Evolutionary conservation across 2,888 invertebrate species (phyloP), one percentile per base, ranked within the genome.

Genomic region (Melanotus villosus): DNA sequence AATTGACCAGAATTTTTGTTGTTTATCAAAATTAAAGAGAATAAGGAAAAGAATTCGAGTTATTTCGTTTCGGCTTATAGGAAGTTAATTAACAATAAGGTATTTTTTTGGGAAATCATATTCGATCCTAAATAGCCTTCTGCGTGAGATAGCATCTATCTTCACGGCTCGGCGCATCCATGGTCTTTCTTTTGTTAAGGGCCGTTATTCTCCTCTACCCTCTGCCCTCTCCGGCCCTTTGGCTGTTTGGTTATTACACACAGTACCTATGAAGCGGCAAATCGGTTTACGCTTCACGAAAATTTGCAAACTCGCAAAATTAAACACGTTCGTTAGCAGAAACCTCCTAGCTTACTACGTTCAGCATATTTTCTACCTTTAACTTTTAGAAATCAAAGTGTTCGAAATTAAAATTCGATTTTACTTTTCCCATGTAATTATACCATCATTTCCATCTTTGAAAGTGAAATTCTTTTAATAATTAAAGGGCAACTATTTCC

Each of bases 131-230:
- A 79, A 80, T 79, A 74, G 77, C 78, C 75, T 77, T 76, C 76
- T 77, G 74, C 75, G 70, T 74, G 68, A 79, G 79, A 79, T 79
- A 79, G 74, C 75, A 80, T 80, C 79, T 80, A 78, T 80, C 77
- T 80, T 80, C 77, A 80, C 79, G 79, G 80, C 68, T 79, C 76
- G 78, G 75, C 77, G 80, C 79, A 79, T 81, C 80, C 77, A 78
- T 79, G 78, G 77, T 80, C 79, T 81, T 70, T 79, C 80, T 81
- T 81, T 82, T 81, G 80, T 82, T 77, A 75, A 75, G 76, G 76
- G 79, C 80, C 79, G 81, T 80, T 81, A 80, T 81, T 78, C 75
- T 75, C 68, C 66, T 64, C 72, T 73, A 71, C 74, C 65, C 68
- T 72, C 71, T 58, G 68, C 68, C 67, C 74, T 50, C 74, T 72